Percentiles rank a stretch among this genome's conserved stretches.
These are phyloP conservation scores for Aradus depressus DNA, from an alignment of 2,888 invertebrate species.

Conservation along the genomic window DNA sequence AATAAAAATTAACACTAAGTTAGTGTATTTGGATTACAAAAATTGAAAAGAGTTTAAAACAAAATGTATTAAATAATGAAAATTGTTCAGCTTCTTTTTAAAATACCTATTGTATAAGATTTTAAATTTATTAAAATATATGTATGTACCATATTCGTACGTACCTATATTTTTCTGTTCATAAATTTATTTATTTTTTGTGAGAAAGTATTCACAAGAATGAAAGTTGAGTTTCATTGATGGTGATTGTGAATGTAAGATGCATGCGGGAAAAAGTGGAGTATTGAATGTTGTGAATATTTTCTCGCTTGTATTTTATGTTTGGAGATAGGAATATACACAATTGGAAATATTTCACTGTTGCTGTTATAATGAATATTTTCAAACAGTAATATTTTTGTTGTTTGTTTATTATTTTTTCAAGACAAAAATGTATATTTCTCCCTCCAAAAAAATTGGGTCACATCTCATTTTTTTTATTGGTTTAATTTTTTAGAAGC, in stretches of 20 bases:
- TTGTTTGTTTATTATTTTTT: neutral
- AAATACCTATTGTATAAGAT: too few relatives aligned
- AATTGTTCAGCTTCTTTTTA: too few relatives aligned
- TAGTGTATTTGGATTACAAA: too few relatives aligned
- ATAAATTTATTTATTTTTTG: constrained; percentile 8
- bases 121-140: too few relatives aligned
- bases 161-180: neutral
- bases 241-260: constrained; percentile 11
- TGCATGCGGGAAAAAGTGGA: constrained; percentile 5
- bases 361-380: neutral
- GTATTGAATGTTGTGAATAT: constrained; percentile 10
- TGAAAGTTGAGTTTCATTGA: constrained; percentile 5
- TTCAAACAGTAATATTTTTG: neutral
- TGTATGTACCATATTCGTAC: too few relatives aligned
- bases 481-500: neutral
- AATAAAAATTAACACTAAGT: too few relatives aligned
- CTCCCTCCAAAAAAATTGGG: constrained; percentile 12
- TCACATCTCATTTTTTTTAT: constrained; percentile 9
- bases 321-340: constrained; percentile 8
- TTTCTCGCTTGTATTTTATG: constrained; percentile 3
- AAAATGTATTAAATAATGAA: too few relatives aligned
- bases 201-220: constrained; percentile 10
- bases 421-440: neutral
- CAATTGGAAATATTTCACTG: too few relatives aligned
- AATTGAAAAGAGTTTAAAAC: too few relatives aligned